A percentile compares a stretch with the other conserved stretches of the same genome.
These are phyloP conservation scores for Coracias cyanogaster DNA, from an alignment of 2,797 vertebrate genomes.

Conservation along the genomic window DNA sequence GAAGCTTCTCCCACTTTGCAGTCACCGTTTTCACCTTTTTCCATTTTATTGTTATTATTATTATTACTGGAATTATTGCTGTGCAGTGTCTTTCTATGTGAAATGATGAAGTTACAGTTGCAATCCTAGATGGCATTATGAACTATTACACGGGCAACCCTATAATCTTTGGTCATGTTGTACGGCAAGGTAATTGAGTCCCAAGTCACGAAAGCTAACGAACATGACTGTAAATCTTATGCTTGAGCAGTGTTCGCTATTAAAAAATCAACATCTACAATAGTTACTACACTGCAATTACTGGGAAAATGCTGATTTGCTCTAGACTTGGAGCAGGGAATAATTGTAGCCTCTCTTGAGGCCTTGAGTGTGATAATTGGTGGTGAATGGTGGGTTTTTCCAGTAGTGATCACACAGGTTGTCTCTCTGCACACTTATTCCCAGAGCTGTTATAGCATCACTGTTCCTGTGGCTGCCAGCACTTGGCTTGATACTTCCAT, in stretches of 20 bases:
- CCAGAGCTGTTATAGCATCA: not conserved
- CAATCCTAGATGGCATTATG: slow-evolving; percentile 32
- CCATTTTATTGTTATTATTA: not conserved
- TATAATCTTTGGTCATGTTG: slow-evolving; percentile 63
- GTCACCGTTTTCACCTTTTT: not conserved
- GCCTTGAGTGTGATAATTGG: slow-evolving; percentile 2
- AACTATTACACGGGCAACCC: slow-evolving; percentile 42
- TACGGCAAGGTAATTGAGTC: slow-evolving; percentile 61
- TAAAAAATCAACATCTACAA: slow-evolving; percentile 63
- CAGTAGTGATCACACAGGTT: not conserved
- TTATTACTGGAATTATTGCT: slow-evolving; percentile 38
- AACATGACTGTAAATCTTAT: slow-evolving; percentile 55
- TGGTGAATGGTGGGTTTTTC: slow-evolving; percentile 35
- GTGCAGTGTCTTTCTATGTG: not conserved
- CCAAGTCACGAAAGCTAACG: slow-evolving; percentile 64
- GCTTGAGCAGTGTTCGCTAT: slow-evolving; percentile 48
- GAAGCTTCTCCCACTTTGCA: not conserved
- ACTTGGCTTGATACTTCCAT: not conserved
- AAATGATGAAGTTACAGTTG: slow-evolving; percentile 4
- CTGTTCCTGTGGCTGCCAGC: not conserved
- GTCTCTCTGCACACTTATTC: not conserved
- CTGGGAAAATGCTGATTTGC: slow-evolving; percentile 39
- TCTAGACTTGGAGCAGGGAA: slow-evolving; percentile 17
- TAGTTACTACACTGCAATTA: slow-evolving; percentile 49
- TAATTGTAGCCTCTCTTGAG: slow-evolving; percentile 47